Base-by-base conservation (phyloP, 2,113 vertebrate species). In the Arenaria interpres region DNA sequence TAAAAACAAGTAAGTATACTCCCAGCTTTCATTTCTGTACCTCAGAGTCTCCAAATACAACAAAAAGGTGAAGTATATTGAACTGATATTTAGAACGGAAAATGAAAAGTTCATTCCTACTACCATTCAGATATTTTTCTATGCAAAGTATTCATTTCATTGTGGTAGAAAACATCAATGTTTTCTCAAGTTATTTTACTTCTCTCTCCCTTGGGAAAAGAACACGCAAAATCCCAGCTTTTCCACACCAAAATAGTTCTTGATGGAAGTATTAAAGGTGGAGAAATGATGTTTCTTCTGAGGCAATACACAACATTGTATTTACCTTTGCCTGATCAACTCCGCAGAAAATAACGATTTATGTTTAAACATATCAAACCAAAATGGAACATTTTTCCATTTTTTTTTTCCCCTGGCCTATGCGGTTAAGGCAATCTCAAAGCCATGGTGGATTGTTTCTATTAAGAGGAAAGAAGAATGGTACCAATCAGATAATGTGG, bases 401-500 rank as follows among this genome's bases (percentile, higher is more conserved):
- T 85, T 51, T 60, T 63, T 72, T 81, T 33, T 46, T 19, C 43
- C 46, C 25, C 43, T 63, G 39, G 51, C 15, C 35, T 76, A 2
- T 90, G 73, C 16, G 62, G 53, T 95, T 93, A 82, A 45, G 48
- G 20, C 69, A 79, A 76, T 85, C 63, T 85, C 68, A 92, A 90
- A 95, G 74, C 62, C 50, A 12, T 66, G 48, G 53, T 27, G 77
- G 50, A 60, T 88, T 93, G 50, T 82, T 95, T 91, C 76, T 94
- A 45, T 89, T 89, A 85, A 75, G 73, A 91, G 86, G 50, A 87
- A 60, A 82, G 74, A 82, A 89, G 86, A 76, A 74, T 82, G 86
- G 74, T 72, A 92, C 79, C 86, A 77, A 85, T 93, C 88, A 88
- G 84, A 93, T 87, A 69, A 75, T 75, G 57, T 92, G 80, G 73